Evolutionary conservation across 2,113 vertebrate species (phyloP).

Genomic region (Elaphurus davidianus): DNA sequence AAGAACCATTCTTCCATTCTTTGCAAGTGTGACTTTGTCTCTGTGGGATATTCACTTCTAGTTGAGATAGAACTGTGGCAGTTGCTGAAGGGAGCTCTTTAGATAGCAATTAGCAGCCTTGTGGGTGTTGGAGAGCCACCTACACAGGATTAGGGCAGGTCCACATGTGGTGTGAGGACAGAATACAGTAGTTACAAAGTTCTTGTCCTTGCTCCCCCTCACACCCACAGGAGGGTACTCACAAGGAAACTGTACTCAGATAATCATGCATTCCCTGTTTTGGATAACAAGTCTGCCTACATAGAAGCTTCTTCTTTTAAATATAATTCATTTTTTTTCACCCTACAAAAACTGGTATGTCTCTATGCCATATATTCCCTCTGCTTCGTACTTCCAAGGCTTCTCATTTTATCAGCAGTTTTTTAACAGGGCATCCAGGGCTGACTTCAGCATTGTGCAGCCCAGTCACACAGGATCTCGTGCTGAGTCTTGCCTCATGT

Average conservation of each 20-base stretch:
- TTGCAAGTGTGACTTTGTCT: background rate
- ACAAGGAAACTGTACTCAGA: background rate
- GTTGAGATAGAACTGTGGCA: background rate
- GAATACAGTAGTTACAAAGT: background rate
- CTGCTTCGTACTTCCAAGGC: background rate
- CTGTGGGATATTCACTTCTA: background rate
- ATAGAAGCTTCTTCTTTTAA: background rate
- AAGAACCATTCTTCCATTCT: background rate
- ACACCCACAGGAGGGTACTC: background rate
- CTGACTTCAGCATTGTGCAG: background rate
- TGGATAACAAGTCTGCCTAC: background rate
- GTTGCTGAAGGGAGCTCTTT: background rate
- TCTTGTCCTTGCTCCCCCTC: background rate
- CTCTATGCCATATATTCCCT: background rate
- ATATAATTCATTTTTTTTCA: background rate
- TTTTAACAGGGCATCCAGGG: background rate
- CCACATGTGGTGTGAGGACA: background rate
- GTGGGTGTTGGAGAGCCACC: background rate
- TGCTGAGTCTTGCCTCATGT: background rate
- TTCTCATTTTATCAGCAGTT: background rate
- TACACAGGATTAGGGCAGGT: background rate
- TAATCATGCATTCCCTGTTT: background rate
- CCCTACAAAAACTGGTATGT: background rate
- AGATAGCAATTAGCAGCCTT: no score
- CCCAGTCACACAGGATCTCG: rapidly evolving